Evolutionary conservation across 2,113 vertebrate genomes (phyloP).

Genomic region (Platichthys stellatus): DNA sequence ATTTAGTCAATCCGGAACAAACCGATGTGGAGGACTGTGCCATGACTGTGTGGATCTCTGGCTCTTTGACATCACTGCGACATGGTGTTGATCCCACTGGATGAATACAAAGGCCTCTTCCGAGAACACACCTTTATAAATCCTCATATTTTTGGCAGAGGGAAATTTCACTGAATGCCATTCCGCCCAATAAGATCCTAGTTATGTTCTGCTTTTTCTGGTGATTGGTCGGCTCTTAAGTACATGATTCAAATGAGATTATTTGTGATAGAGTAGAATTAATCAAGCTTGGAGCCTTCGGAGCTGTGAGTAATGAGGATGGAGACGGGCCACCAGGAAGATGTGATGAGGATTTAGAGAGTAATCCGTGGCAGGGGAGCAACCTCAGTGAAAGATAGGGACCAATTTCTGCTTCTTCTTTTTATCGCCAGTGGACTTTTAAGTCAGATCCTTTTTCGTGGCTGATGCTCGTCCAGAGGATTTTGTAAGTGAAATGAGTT

Average conservation of each 20-base stretch:
- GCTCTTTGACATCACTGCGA: too few species aligned
- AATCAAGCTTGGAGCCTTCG: slow-evolving; percentile 56
- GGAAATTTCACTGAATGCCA: not conserved
- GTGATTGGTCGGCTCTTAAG: slow-evolving; percentile 8
- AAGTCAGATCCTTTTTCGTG: too few species aligned
- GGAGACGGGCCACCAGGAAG: slow-evolving; percentile 58
- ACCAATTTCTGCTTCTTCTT: not conserved
- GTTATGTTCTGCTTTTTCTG: not conserved
- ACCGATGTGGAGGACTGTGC: too few species aligned
- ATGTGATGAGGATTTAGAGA: slow-evolving; percentile 61
- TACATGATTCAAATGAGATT: slow-evolving; percentile 40
- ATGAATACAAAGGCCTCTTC: too few species aligned
- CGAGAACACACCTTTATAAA: not conserved
- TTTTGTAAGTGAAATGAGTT: too few species aligned
- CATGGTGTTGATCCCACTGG: too few species aligned
- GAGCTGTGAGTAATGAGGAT: slow-evolving; percentile 61
- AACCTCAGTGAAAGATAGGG: not conserved
- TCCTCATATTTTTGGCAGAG: not conserved
- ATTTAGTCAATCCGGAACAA: slow-evolving; percentile 14
- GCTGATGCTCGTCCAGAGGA: too few species aligned
- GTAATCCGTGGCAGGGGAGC: slow-evolving; percentile 26
- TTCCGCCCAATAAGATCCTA: not conserved
- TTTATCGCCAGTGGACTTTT: too few species aligned
- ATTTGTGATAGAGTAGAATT: slow-evolving; percentile 60
- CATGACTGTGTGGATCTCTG: too few species aligned